Percentiles rank a stretch among this genome's conserved stretches.
Conservation (phyloP, 1,140 invertebrate genomes). For the Brachystomella parvula region DNA sequence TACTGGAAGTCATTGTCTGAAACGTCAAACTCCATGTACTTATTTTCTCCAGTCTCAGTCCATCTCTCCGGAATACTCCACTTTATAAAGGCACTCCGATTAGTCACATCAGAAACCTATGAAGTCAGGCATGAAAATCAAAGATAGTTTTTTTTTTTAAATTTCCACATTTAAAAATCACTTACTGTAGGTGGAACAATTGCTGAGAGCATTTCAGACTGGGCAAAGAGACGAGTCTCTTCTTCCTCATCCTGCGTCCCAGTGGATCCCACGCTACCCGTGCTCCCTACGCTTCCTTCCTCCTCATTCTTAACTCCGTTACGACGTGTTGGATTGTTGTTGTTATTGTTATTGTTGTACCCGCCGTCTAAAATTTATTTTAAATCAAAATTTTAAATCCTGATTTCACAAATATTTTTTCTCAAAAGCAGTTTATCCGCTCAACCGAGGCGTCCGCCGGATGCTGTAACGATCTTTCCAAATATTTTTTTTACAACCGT, state of each 20-base stretch:
- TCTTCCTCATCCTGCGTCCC: constrained; percentile 59
- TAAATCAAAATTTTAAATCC: constrained; percentile 3
- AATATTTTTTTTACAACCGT: no score
- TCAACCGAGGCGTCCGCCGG: no score
- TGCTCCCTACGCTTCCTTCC: constrained; percentile 51
- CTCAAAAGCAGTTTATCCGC: no score
- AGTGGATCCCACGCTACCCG: constrained; percentile 41
- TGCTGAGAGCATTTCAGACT: constrained; percentile 59
- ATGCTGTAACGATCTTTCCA: not conserved
- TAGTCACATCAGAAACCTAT: constrained; percentile 66
- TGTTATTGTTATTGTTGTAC: constrained; percentile 36
- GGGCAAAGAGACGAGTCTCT: constrained; percentile 47
- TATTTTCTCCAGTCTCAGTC: constrained; percentile 48
- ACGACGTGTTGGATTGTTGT: constrained; percentile 22
- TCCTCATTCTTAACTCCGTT: constrained; percentile 47
- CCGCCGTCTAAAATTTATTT: constrained; percentile 5
- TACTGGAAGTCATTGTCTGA: constrained; percentile 59
- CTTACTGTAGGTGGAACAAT: constrained; percentile 62
- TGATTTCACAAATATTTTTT: not conserved
- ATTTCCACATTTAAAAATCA: constrained; percentile 8
- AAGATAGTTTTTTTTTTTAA: not conserved
- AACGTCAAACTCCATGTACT: constrained; percentile 41
- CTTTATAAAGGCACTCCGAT: constrained; percentile 66
- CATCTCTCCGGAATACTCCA: constrained; percentile 60
- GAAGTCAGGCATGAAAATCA: constrained; percentile 32